phyloP scores from a whole-genome alignment of 2,888 invertebrate genomes.

The Callinectes sapidus region DNA sequence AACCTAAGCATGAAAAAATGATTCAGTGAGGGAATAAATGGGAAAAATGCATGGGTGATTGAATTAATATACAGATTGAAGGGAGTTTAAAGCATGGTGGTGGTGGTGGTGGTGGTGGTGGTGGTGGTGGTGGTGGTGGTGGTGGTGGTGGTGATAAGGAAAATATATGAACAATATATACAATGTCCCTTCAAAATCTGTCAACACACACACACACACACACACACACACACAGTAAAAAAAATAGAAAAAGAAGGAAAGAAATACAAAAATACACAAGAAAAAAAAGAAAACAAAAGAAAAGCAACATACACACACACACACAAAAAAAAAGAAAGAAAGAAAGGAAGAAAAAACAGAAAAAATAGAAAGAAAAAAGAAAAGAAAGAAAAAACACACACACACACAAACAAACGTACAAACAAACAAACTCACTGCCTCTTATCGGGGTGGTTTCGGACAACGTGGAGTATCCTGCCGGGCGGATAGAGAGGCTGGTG shows the following conservation, averaged over 20 bases:
- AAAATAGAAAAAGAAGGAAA: not conserved
- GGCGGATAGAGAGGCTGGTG: constrained; percentile 90
- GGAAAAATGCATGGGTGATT: too few relatives aligned
- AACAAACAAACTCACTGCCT: constrained; percentile 82
- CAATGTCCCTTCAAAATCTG: too few relatives aligned
- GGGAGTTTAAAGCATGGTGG: too few relatives aligned
- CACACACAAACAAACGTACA: not conserved
- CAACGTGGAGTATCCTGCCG: constrained; percentile 89
- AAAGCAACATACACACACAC: not conserved
- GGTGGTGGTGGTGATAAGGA: too few relatives aligned
- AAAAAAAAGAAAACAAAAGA: too few relatives aligned
- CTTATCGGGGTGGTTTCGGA: constrained; percentile 87
- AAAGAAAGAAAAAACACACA: not conserved
- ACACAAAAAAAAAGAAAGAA: not conserved
- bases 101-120: too few relatives aligned
- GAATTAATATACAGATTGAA: too few relatives aligned
- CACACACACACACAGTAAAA: not conserved
- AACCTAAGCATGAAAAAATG: too few relatives aligned
- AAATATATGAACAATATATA: too few relatives aligned
- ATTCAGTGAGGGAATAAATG: too few relatives aligned
- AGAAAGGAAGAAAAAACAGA: not conserved
- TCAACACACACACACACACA: not conserved
- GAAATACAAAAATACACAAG: not conserved
- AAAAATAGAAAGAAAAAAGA: not conserved
- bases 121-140: too few relatives aligned